phyloP scores from a whole-genome alignment of 1,140 invertebrate genomes.

The Drosophila punjabiensis region DNA sequence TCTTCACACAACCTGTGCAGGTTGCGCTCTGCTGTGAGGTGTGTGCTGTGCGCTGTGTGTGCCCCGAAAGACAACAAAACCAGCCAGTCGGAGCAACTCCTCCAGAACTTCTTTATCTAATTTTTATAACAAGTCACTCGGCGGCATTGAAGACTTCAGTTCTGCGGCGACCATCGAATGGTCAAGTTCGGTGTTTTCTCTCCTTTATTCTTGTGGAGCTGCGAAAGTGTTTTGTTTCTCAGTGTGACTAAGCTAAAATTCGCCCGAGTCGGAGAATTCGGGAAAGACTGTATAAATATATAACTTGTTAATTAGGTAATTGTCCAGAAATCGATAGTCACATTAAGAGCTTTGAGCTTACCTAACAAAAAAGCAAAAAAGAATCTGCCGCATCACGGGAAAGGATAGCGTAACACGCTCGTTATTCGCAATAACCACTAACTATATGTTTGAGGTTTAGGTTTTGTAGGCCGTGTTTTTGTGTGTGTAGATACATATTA shows the following conservation, averaged over 20 bases:
- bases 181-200: conserved; percentile 64
- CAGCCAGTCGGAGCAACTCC: conserved; percentile 29
- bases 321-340: conserved; percentile 27
- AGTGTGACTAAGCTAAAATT: conserved; percentile 38
- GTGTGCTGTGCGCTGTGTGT: not conserved
- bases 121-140: conserved; percentile 77
- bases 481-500: conserved; percentile 19
- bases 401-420: conserved; percentile 8
- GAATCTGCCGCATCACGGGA: conserved; percentile 12
- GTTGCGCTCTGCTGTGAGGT: conserved; percentile 14
- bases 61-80: conserved; percentile 25
- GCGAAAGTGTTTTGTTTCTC: conserved; percentile 40
- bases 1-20: conserved; percentile 25
- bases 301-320: conserved; percentile 48
- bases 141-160: conserved; percentile 66
- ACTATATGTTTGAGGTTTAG: conserved; percentile 4
- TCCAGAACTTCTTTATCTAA: conserved; percentile 76
- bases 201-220: conserved; percentile 13
- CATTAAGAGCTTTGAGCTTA: conserved; percentile 1
- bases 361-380: not conserved
- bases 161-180: conserved; percentile 74
- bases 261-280: conserved; percentile 13
- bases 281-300: conserved; percentile 19
- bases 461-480: not conserved
- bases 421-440: conserved; percentile 21